Percentiles rank a stretch among this genome's conserved stretches.
Conservation (phyloP, 2,113 vertebrate genomes). For the Cyanoliseus patagonus region DNA sequence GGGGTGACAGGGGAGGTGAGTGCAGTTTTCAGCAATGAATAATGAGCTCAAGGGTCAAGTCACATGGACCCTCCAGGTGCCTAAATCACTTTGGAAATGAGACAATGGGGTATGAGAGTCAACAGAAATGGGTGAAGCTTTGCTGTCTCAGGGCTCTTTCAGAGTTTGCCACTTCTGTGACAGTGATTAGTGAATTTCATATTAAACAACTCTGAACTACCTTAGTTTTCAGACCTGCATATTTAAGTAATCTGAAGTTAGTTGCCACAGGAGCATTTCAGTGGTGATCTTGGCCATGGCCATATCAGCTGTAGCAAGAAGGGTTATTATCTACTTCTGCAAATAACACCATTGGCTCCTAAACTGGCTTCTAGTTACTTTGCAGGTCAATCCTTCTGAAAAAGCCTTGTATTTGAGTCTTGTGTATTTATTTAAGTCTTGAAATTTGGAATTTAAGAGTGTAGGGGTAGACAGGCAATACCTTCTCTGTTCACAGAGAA, state of each 20-base stretch:
- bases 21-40: neutral
- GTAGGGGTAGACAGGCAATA: neutral
- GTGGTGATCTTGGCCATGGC: neutral
- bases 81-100: neutral
- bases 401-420: neutral
- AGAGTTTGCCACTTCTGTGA: neutral
- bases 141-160: neutral
- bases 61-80: neutral
- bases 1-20: neutral
- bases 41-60: neutral
- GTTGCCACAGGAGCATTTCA: neutral
- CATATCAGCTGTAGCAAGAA: neutral
- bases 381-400: neutral
- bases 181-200: neutral
- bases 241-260: neutral
- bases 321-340: neutral
- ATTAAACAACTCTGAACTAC: neutral
- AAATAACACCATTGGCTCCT: neutral
- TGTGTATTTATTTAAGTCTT: neutral
- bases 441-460: neutral
- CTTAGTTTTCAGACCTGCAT: neutral
- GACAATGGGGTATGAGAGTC: neutral
- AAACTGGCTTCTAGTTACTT: neutral
- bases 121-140: neutral
- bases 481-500: neutral